These are phyloP conservation scores for Mesoligia furuncula DNA, from an alignment of 2,888 invertebrate species.

Conservation along the genomic window DNA sequence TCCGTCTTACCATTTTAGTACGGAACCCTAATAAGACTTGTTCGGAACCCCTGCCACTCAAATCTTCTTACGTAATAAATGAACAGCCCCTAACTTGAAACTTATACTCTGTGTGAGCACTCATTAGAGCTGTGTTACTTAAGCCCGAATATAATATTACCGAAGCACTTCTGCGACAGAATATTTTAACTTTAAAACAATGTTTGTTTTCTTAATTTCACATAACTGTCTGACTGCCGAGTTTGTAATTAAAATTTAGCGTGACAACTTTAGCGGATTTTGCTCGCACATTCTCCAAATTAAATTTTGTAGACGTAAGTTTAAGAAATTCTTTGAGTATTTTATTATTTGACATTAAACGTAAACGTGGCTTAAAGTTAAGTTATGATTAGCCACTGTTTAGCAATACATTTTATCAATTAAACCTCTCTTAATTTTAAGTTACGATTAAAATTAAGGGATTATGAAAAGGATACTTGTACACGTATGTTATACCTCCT, in stretches of 20 bases:
- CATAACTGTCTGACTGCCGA: constrained; percentile 37
- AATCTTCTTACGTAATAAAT: too few species aligned
- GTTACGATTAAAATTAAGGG: not conserved
- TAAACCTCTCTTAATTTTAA: too few species aligned
- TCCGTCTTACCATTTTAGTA: too few species aligned
- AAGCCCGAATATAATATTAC: constrained; percentile 35
- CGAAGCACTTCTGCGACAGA: constrained; percentile 31
- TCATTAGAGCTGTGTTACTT: constrained; percentile 30
- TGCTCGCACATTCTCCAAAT: constrained; percentile 16
- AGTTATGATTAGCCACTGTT: too few species aligned
- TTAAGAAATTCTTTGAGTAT: not conserved
- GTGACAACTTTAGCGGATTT: constrained; percentile 28
- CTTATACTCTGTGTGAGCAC: not conserved
- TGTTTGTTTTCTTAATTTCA: constrained; percentile 54
- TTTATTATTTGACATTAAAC: not conserved
- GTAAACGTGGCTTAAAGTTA: too few species aligned
- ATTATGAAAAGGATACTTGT: not conserved
- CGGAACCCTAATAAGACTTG: too few species aligned
- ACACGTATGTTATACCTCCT: not conserved
- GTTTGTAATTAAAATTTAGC: constrained; percentile 62
- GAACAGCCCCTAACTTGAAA: not conserved
- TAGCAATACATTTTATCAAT: too few species aligned
- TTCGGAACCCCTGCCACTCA: too few species aligned
- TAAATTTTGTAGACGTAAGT: constrained; percentile 20
- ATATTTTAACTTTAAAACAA: constrained; percentile 61